Percentiles rank a stretch among this genome's conserved stretches.
phyloP scores from a whole-genome alignment of 1,140 invertebrate genomes.

The Diplogasteroides magnus region DNA sequence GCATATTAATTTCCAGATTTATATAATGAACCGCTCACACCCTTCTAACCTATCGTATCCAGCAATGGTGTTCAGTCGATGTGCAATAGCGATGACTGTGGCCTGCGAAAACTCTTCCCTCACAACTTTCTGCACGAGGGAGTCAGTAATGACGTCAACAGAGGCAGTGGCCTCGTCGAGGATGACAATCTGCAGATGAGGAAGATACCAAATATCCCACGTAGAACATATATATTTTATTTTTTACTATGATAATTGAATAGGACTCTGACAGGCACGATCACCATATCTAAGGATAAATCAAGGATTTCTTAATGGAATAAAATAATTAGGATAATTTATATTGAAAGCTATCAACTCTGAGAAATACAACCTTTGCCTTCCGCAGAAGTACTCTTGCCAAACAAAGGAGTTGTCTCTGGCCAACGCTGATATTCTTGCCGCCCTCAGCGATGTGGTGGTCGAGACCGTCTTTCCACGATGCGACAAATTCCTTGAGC shows the following conservation, averaged over 20 bases:
- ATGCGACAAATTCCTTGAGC: slow-evolving; percentile 50
- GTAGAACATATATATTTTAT: no score
- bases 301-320: no score
- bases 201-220: no score
- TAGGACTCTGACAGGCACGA: no score
- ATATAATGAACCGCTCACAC: no score
- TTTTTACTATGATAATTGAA: no score
- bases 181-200: slow-evolving; percentile 60
- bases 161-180: slow-evolving; percentile 70
- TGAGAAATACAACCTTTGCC: no score
- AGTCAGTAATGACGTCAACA: slow-evolving; percentile 67
- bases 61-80: slow-evolving; percentile 18
- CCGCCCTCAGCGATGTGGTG: slow-evolving; percentile 52
- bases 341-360: no score
- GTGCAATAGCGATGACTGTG: slow-evolving; percentile 14
- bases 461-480: slow-evolving; percentile 30
- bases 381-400: slow-evolving; percentile 62
- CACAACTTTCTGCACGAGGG: slow-evolving; percentile 66
- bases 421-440: slow-evolving; percentile 54
- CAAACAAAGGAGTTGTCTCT: slow-evolving; percentile 61
- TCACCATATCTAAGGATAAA: no score
- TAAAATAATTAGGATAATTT: no score
- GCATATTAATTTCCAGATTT: no score
- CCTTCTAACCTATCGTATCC: slow-evolving; percentile 24
- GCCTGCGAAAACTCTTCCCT: no score